Conservation (phyloP, 2,888 invertebrate species). For the Dromius quadrimaculatus region DNA sequence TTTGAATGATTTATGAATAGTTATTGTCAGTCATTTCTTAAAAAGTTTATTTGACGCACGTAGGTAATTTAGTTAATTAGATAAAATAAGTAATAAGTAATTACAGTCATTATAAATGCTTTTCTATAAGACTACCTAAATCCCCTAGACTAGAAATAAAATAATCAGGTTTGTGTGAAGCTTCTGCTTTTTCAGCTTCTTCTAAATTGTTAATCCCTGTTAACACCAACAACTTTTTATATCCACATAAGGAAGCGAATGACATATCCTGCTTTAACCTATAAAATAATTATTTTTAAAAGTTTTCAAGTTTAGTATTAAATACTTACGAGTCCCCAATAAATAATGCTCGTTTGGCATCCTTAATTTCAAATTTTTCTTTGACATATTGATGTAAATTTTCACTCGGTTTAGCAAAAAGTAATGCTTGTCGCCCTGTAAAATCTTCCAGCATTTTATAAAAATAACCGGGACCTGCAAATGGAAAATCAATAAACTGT, state of each 20-base stretch:
- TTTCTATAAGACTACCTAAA: conserved; percentile 55
- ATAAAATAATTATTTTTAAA: conserved; percentile 58
- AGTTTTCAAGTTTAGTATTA: not conserved
- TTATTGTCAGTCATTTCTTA: conserved; percentile 9
- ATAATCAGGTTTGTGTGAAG: conserved; percentile 68
- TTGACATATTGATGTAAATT: conserved; percentile 68
- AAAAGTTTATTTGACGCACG: too few species aligned
- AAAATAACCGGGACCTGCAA: conserved; percentile 67
- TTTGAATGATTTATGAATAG: too few species aligned
- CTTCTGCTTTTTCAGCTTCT: conserved; percentile 63
- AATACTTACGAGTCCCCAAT: conserved; percentile 82
- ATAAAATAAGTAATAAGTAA: too few species aligned
- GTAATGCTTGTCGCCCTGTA: conserved; percentile 64
- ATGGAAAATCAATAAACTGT: not conserved
- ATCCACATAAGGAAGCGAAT: conserved; percentile 78
- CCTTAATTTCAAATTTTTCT: conserved; percentile 70
- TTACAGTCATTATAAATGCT: conserved; percentile 12
- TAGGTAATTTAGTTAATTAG: too few species aligned
- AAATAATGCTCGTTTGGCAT: conserved; percentile 79
- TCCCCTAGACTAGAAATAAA: conserved; percentile 62
- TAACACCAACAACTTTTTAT: conserved; percentile 80
- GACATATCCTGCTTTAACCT: conserved; percentile 84
- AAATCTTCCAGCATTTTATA: conserved; percentile 65
- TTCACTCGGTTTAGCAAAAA: conserved; percentile 69
- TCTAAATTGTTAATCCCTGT: conserved; percentile 68